Percentiles rank a stretch among this genome's conserved stretches.
Conservation (phyloP, 2,797 vertebrate species). For the Gymnoscopelus microlampas region DNA sequence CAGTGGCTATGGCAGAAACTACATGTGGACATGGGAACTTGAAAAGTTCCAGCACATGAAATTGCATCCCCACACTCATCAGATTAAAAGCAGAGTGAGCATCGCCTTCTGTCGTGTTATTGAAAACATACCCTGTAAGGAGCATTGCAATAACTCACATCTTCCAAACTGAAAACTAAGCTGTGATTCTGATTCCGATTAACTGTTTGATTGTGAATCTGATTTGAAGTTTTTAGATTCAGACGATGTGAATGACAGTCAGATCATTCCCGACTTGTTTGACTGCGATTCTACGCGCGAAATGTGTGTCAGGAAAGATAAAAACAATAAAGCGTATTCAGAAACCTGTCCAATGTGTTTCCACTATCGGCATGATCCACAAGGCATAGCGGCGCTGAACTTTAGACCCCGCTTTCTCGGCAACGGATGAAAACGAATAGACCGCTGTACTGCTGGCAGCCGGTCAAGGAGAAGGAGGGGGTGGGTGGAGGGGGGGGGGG, state of each 20-base stretch:
- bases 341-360: constrained; percentile 16
- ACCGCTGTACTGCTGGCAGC: constrained; percentile 61
- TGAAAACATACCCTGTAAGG: neutral
- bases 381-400: constrained; percentile 72
- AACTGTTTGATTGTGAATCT: no score
- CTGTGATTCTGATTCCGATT: no score
- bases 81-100: constrained; percentile 18
- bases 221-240: no score
- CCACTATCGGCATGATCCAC: constrained; percentile 47
- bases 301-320: no score
- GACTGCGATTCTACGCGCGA: no score
- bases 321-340: no score
- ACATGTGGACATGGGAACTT: constrained; percentile 9
- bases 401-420: constrained; percentile 79
- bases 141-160: no score
- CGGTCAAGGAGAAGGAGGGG: constrained; percentile 33
- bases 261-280: no score
- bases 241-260: no score
- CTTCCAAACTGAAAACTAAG: no score
- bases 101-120: no score
- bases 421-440: constrained; percentile 72
- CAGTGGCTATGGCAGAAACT: neutral
- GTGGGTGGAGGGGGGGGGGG: constrained; percentile 23
- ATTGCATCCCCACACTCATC: constrained; percentile 24
- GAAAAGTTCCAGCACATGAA: constrained; percentile 18